Conservation (phyloP, 2,888 invertebrate species). For the Lycophotia porphyrea region DNA sequence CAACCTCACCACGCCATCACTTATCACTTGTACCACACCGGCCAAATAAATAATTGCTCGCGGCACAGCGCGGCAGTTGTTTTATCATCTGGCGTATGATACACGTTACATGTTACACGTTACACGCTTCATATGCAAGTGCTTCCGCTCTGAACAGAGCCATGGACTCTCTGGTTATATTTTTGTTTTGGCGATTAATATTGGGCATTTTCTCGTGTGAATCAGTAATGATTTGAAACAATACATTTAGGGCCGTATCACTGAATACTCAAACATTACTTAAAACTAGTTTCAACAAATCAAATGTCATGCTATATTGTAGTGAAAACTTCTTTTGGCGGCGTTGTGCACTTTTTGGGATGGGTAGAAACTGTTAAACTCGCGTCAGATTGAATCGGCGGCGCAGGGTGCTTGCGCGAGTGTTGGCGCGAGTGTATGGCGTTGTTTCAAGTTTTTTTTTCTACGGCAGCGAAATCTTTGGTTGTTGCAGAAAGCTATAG, state of each 20-base stretch:
- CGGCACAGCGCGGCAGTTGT: slow-evolving; percentile 66
- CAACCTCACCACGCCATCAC: slow-evolving; percentile 22
- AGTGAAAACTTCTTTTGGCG: too few species aligned
- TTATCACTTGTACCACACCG: slow-evolving; percentile 21
- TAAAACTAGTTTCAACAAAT: neutral
- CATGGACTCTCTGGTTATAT: slow-evolving; percentile 29
- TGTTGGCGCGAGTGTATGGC: too few species aligned
- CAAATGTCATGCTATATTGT: too few species aligned
- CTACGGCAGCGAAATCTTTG: too few species aligned
- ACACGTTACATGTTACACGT: slow-evolving; percentile 53
- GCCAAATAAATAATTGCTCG: slow-evolving; percentile 72
- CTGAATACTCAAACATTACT: neutral
- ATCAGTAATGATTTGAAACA: neutral
- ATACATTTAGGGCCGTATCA: neutral
- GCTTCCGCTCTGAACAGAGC: slow-evolving; percentile 27
- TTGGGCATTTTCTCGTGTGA: slow-evolving; percentile 13
- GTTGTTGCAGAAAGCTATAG: too few species aligned
- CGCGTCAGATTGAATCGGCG: too few species aligned
- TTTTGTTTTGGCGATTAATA: slow-evolving; percentile 24
- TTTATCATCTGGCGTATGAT: slow-evolving; percentile 71
- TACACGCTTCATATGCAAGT: slow-evolving; percentile 52
- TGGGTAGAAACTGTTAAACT: too few species aligned
- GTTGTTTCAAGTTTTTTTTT: too few species aligned
- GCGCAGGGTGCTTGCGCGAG: too few species aligned
- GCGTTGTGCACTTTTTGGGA: too few species aligned